Base-by-base conservation (phyloP, 92 coral and sea anemone species). In the Zoanthus solanderi region DNA sequence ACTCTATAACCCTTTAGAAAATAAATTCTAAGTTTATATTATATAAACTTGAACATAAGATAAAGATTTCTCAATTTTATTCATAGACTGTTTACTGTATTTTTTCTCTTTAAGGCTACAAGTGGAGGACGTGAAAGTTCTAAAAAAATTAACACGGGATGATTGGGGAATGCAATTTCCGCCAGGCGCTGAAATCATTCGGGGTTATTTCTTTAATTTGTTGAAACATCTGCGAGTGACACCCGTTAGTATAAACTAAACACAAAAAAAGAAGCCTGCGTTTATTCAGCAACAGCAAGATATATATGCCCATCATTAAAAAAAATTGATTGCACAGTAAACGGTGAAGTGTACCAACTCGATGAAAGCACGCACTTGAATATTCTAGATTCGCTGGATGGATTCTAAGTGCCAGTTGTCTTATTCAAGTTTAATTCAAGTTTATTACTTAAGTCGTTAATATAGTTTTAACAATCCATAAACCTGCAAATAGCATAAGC, bases 201-300 rank as follows among this genome's bases (percentile, higher is more conserved):
- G 56, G 29, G 77, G 77, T 15, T 45, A 72, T 42, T 73, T 73
- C 78, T 16, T 74, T 23, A 23, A 23, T 23, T 23, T 46, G 57
- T 74, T 46, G 78, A 74, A 47, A 74, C 58, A 45, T 23, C 56
- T n/a, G 58, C n/a, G 11, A 14, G 60, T 16, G 78, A 44, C 45
- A 46, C 57, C 32, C 14, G 29, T 11, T 5, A 15, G 8, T 74
- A 44, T 74, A 34, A 72, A 12, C 76, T 72, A 7, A 72, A 13
- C 76, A 32, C 76, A 34, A 50, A 72, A 15, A 72, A 72, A 72
- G 50, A 72, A 72, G 50, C 76, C 18, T 72, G 23, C 4, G 76
- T 72, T 72, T 72, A 32, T 72, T 72, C 50, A 16, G 76, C 76
- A 72, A 72, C 76, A 72, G 76, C 13, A 72, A 37, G 76, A 72